Evolutionary conservation across 1,140 invertebrate genomes (phyloP).

Genomic region (Thaumetopoea pityocampa): DNA sequence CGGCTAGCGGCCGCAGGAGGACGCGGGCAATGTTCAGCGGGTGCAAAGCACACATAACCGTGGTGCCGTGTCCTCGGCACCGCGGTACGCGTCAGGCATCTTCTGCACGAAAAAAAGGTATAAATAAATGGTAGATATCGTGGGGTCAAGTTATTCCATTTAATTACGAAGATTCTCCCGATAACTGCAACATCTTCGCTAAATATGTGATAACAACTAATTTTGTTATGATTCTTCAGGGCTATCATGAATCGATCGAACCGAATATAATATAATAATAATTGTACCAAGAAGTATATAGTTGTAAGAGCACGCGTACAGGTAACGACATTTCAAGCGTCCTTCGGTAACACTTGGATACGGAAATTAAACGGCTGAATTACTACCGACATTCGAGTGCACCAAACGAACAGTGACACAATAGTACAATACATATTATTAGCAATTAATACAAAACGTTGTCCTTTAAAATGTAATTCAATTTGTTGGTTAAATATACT

Average conservation of each 20-base stretch:
- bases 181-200: too few species aligned
- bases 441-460: slow-evolving; percentile 4
- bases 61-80: too few species aligned
- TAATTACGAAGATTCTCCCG: too few species aligned
- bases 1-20: too few species aligned
- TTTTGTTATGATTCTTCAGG: slow-evolving; percentile 26
- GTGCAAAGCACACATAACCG: too few species aligned
- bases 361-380: slow-evolving; percentile 62
- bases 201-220: too few species aligned
- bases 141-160: too few species aligned
- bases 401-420: slow-evolving; percentile 22
- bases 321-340: slow-evolving; percentile 43
- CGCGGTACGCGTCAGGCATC: too few species aligned
- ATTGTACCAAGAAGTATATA: too few species aligned
- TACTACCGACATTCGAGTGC: slow-evolving; percentile 43
- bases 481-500: slow-evolving; percentile 1
- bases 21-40: too few species aligned
- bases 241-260: slow-evolving; percentile 9
- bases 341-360: slow-evolving; percentile 49
- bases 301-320: slow-evolving; percentile 19
- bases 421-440: slow-evolving; percentile 17
- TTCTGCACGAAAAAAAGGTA: too few species aligned
- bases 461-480: not conserved
- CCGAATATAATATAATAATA: slow-evolving; percentile 20
- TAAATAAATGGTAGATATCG: too few species aligned